A percentile compares a stretch with the other conserved stretches of the same genome.
These are phyloP conservation scores for Epinephelus fuscoguttatus DNA, from an alignment of 2,113 vertebrate species.

Conservation along the genomic window DNA sequence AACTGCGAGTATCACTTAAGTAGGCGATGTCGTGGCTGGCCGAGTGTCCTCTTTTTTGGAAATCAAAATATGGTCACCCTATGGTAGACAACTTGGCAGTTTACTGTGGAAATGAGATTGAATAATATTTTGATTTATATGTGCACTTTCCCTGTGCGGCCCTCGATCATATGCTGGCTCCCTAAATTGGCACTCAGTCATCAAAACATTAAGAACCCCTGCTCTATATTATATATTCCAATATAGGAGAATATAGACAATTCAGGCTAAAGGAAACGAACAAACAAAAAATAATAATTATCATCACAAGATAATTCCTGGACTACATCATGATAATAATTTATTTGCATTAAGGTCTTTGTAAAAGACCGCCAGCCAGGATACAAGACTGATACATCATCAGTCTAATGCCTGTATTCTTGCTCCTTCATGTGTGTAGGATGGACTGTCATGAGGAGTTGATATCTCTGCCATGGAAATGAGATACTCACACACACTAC, in stretches of 20 bases:
- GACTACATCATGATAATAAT: conserved; percentile 3
- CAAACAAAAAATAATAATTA: neutral
- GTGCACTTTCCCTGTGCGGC: too few species aligned
- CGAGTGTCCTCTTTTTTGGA: too few species aligned
- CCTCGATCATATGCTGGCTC: too few species aligned
- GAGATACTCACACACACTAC: conserved; percentile 25
- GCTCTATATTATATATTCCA: neutral
- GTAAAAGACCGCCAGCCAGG: conserved; percentile 1
- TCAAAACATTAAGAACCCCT: neutral
- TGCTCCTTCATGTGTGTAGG: conserved; percentile 7
- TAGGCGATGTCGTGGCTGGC: too few species aligned
- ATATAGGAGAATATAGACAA: conserved; percentile 10
- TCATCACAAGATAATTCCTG: neutral
- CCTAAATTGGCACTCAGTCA: too few species aligned
- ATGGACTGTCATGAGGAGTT: conserved; percentile 40
- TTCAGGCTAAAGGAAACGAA: neutral
- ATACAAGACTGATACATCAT: conserved; percentile 31
- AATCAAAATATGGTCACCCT: too few species aligned
- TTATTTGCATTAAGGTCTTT: neutral
- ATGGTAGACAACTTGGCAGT: too few species aligned
- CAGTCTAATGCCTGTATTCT: conserved; percentile 3
- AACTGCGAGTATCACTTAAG: too few species aligned
- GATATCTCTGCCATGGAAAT: conserved; percentile 37
- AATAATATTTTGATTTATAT: too few species aligned
- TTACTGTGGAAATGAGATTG: too few species aligned